Percentiles rank a stretch among this genome's conserved stretches.
Conservation (phyloP, 2,888 invertebrate species). For the Pandemis corylana region DNA sequence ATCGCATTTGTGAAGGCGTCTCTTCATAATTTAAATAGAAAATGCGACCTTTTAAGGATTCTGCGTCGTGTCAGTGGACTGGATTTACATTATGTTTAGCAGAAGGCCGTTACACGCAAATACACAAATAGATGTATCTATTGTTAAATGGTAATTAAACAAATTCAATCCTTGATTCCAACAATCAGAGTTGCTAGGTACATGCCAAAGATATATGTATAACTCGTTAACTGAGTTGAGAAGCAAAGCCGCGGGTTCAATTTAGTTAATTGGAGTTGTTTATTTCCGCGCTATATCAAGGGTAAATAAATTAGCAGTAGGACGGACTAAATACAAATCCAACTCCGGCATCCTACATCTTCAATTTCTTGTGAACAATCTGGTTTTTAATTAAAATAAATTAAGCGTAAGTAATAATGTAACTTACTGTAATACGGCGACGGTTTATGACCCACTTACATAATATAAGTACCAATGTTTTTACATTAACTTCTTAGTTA, state of each 20-base stretch:
- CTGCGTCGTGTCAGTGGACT: neutral
- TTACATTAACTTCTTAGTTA: neutral
- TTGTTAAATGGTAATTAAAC: too few relatives aligned
- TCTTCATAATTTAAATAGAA: slow-evolving; percentile 7
- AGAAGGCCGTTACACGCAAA: neutral
- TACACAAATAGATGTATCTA: neutral
- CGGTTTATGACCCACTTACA: neutral
- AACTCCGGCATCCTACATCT: neutral
- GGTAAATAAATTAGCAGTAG: neutral
- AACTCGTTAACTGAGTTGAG: slow-evolving; percentile 1
- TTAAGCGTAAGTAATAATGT: neutral
- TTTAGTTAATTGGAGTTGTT: slow-evolving; percentile 4
- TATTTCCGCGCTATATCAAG: neutral
- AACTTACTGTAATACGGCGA: neutral
- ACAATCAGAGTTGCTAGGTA: neutral
- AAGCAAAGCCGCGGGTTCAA: slow-evolving; percentile 2
- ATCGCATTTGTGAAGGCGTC: slow-evolving; percentile 4
- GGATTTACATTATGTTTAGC: neutral
- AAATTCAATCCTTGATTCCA: neutral
- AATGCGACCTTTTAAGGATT: slow-evolving; percentile 12
- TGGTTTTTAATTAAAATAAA: neutral
- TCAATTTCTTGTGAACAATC: neutral
- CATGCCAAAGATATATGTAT: slow-evolving; percentile 1
- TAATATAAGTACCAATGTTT: neutral
- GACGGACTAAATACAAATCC: neutral